These are phyloP conservation scores for Tragulus kanchil DNA, from an alignment of 2,113 vertebrate genomes.

Conservation along the genomic window DNA sequence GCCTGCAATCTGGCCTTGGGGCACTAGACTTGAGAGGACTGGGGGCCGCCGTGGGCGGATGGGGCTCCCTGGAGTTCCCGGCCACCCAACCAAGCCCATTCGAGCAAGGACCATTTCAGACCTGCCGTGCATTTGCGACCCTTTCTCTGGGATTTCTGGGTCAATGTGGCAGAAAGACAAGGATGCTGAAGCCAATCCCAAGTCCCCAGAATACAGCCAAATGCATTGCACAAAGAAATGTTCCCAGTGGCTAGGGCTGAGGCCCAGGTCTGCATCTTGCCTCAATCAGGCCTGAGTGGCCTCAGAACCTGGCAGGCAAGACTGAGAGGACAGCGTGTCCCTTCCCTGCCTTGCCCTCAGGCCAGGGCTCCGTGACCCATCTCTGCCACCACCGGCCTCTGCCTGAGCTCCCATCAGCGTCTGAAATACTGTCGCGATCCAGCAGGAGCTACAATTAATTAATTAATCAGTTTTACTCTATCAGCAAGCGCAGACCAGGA, in stretches of 20 bases:
- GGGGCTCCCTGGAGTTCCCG: background rate
- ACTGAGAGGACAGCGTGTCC: background rate
- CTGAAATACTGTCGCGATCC: constrained; percentile 50
- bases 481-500: constrained; percentile 72
- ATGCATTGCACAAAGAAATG: background rate
- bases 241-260: background rate
- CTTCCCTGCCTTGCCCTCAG: background rate
- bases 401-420: constrained; percentile 19
- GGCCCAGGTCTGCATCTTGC: background rate
- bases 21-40: background rate
- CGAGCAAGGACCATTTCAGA: background rate
- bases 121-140: background rate
- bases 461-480: constrained; percentile 75
- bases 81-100: background rate
- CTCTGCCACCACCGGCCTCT: background rate
- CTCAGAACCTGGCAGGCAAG: background rate
- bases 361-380: background rate
- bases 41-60: background rate
- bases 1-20: background rate
- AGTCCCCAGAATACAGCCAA: background rate
- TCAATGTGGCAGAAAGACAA: background rate
- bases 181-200: background rate
- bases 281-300: background rate
- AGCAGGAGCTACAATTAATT: constrained; percentile 66
- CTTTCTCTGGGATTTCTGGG: background rate